These are phyloP conservation scores for Choloepus didactylus DNA, from an alignment of 2,797 vertebrate species.

Conservation along the genomic window DNA sequence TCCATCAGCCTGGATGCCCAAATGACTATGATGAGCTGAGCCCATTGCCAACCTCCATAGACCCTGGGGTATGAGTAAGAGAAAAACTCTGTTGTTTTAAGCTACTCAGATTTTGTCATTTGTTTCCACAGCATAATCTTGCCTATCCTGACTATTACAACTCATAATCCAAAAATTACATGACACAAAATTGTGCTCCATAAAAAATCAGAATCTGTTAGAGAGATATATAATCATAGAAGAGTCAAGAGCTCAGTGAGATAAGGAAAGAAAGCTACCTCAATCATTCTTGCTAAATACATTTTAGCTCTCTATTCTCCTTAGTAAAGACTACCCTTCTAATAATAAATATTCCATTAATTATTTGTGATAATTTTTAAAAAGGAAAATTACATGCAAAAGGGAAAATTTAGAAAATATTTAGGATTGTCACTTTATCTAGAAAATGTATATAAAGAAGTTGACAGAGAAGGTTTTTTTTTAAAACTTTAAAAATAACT, in stretches of 20 bases:
- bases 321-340: constrained; percentile 8
- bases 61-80: neutral
- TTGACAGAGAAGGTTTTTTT: neutral
- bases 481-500: constrained; percentile 43
- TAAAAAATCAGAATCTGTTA: neutral
- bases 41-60: neutral
- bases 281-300: neutral
- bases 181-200: neutral
- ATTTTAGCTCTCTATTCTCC: neutral
- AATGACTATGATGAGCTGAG: neutral
- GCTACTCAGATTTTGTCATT: neutral
- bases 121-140: neutral
- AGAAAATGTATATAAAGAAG: constrained; percentile 43
- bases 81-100: neutral
- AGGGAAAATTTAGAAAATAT: constrained; percentile 16
- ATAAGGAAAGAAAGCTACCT: neutral
- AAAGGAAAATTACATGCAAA: constrained; percentile 35
- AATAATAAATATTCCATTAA: neutral
- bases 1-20: neutral
- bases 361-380: neutral
- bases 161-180: neutral
- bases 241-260: neutral
- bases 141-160: neutral
- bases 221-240: neutral
- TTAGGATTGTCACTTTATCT: neutral